phyloP scores from a whole-genome alignment of 2,113 vertebrate genomes.

The Leptosomus discolor region DNA sequence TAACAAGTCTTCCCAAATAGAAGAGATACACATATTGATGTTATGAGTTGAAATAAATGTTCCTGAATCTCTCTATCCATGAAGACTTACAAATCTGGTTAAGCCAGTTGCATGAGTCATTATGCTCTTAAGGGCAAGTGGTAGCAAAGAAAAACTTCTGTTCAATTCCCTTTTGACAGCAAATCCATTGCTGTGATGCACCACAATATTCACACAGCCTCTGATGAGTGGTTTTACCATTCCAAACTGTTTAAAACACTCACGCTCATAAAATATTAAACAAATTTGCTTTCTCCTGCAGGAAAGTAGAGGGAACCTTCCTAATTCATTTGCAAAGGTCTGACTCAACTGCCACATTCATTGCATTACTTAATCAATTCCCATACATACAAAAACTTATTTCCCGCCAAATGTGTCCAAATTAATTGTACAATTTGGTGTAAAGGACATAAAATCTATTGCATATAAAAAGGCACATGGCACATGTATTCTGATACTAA shows the following conservation, averaged over 20 bases:
- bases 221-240: conserved; percentile 57
- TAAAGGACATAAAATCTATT: background rate
- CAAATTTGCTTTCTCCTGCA: conserved; percentile 45
- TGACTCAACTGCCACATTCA: conserved; percentile 32
- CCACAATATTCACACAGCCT: conserved; percentile 31
- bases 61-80: background rate
- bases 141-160: conserved; percentile 19
- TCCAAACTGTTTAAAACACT: conserved; percentile 70
- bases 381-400: background rate
- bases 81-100: conserved; percentile 11
- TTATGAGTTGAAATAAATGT: background rate
- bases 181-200: conserved; percentile 49
- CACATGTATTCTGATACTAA: background rate
- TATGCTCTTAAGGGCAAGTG: conserved; percentile 15
- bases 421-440: background rate
- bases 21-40: background rate
- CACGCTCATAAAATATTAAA: conserved; percentile 70
- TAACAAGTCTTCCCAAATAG: background rate
- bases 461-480: background rate
- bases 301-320: conserved; percentile 29
- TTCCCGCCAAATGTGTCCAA: conserved; percentile 33
- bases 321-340: conserved; percentile 55
- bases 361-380: conserved; percentile 41
- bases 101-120: background rate
- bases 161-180: conserved; percentile 36